Evolutionary conservation across 2,888 invertebrate species (phyloP), one percentile per base, ranked within the genome.

Genomic region (Papilio demoleus): DNA sequence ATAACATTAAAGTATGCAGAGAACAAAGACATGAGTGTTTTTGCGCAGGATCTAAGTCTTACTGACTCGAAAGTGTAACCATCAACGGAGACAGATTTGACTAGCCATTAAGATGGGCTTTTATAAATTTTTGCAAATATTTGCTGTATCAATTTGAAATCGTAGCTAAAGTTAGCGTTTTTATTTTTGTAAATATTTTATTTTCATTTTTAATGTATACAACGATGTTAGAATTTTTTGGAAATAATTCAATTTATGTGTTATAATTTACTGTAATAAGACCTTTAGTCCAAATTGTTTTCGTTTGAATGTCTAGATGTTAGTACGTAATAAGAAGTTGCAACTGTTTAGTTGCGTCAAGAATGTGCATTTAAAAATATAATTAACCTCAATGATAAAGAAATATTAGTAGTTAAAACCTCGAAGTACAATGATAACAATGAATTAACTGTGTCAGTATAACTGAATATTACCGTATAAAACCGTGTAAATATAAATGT

Each of bases 31-130:
- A 22, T 42, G 22, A 24, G n/a, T 36, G 19, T 11, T 17, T 22
- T 34, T n/a, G n/a, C n/a, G 5, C 22, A 24, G 27, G 22, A 27
- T 53, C 42, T 24, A 4, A 22, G 40, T 42, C 42, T 24, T 11
- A 36, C n/a, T n/a, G n/a, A n/a, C n/a, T n/a, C 17, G 50, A 62
- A 19, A 22, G 19, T 78, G 81, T 87, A 88, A 88, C 79, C 81
- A 84, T 82, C 80, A 76, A 83, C 85, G 87, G 85, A 88, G 87
- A 89, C 90, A 90, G 88, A 78, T 87, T 84, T 84, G 81, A 88
- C 87, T 90, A 89, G 90, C 84, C 82, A 86, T 88, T 74, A 80
- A 74, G 78, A 83, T 83, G 84, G 82, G 87, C 87, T 88, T 87
- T 81, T 81, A 81, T 75, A 74, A 83, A 77, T 76, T 78, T 84